Evolutionary conservation across 2,888 invertebrate genomes (phyloP).

Genomic region (Lamproptera curius): DNA sequence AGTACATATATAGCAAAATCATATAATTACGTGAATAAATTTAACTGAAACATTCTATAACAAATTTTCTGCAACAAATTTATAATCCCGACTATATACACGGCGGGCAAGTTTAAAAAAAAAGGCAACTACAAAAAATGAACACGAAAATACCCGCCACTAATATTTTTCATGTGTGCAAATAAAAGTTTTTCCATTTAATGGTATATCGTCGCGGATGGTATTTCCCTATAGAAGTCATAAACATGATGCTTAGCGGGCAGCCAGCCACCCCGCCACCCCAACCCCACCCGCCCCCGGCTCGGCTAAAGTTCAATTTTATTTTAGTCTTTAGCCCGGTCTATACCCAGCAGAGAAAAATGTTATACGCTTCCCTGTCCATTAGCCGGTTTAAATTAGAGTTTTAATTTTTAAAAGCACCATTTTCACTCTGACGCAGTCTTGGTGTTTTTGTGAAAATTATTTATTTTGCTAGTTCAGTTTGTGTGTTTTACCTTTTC

Average conservation of each 20-base stretch:
- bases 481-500: too few species aligned
- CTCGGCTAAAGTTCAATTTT: slow-evolving; percentile 55
- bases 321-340: slow-evolving; percentile 39
- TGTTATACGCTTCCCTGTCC: slow-evolving; percentile 49
- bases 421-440: slow-evolving; percentile 35
- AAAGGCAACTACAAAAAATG: slow-evolving; percentile 47
- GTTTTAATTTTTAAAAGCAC: slow-evolving; percentile 51
- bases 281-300: slow-evolving; percentile 23
- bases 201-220: slow-evolving; percentile 48
- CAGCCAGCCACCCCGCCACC: slow-evolving; percentile 23
- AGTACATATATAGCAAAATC: too few species aligned
- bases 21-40: too few species aligned
- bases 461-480: slow-evolving; percentile 7
- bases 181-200: slow-evolving; percentile 74
- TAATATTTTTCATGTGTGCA: slow-evolving; percentile 60
- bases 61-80: too few species aligned
- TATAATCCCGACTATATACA: too few species aligned
- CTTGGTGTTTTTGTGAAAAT: slow-evolving; percentile 23
- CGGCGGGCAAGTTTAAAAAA: too few species aligned
- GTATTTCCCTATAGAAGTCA: slow-evolving; percentile 76
- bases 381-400: slow-evolving; percentile 55
- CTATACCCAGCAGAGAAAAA: slow-evolving; percentile 43
- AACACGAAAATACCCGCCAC: slow-evolving; percentile 55
- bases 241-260: slow-evolving; percentile 63
- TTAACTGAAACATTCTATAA: too few species aligned